A percentile compares a stretch with the other conserved stretches of the same genome.
Conservation (phyloP, 1,140 invertebrate species). For the Acromyrmex charruanus region DNA sequence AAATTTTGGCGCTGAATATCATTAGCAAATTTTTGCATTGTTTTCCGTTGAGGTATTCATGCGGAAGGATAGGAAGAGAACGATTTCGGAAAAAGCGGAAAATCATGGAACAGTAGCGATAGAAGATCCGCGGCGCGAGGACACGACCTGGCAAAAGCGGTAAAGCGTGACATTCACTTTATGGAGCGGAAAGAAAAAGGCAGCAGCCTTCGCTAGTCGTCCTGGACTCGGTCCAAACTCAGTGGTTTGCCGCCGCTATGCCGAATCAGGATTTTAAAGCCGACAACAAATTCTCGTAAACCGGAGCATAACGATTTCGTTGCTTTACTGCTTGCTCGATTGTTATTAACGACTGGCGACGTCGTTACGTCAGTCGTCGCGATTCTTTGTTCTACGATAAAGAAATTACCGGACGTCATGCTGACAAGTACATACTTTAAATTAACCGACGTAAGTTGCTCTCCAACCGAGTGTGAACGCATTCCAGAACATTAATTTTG, state of each 20-base stretch:
- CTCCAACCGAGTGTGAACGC: background rate
- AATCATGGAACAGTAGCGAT: slow-evolving; percentile 39
- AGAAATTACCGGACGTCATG: slow-evolving; percentile 13
- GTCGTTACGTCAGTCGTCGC: background rate
- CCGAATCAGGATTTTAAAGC: slow-evolving; percentile 68
- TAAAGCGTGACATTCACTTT: slow-evolving; percentile 75
- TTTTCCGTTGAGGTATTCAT: slow-evolving; percentile 24
- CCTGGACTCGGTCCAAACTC: slow-evolving; percentile 73
- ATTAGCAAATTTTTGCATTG: background rate
- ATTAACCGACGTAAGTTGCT: slow-evolving; percentile 4
- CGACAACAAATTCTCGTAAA: slow-evolving; percentile 68
- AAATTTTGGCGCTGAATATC: background rate
- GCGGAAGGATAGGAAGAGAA: slow-evolving; percentile 7
- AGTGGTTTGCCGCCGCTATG: background rate
- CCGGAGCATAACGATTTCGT: slow-evolving; percentile 49
- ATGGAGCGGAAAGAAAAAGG: slow-evolving; percentile 72
- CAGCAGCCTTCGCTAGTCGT: background rate
- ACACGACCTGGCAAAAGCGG: slow-evolving; percentile 50
- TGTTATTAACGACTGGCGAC: slow-evolving; percentile 63
- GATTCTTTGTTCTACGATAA: background rate
- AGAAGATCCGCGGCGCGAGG: background rate
- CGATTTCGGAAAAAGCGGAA: slow-evolving; percentile 23
- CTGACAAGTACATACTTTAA: background rate
- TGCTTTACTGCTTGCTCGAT: slow-evolving; percentile 42
- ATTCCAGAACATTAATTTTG: background rate